Evolutionary conservation across 2,797 vertebrate genomes (phyloP).

Genomic region (Adelosebastes latens): DNA sequence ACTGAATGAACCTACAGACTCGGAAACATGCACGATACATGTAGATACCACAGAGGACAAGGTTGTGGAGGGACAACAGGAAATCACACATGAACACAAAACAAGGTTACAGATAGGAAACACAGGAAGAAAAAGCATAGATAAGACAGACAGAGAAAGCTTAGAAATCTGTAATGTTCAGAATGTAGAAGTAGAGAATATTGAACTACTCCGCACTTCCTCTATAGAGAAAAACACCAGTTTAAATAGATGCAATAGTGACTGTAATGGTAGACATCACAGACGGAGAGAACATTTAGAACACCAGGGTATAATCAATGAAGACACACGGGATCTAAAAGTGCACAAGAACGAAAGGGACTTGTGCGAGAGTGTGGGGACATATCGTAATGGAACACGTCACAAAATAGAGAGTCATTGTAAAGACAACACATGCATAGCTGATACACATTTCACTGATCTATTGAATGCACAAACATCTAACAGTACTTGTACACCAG

Average conservation of each 20-base stretch:
- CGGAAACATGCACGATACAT: constrained; percentile 10
- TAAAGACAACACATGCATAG: not conserved
- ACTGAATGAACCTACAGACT: not conserved
- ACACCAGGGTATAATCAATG: not conserved
- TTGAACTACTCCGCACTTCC: constrained; percentile 1
- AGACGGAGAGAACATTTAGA: not conserved
- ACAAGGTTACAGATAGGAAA: not conserved
- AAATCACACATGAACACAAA: not conserved
- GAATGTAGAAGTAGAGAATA: constrained; percentile 3
- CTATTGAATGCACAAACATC: not conserved
- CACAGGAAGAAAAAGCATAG: not conserved
- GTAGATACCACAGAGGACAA: not conserved
- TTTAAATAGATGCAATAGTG: constrained; percentile 5
- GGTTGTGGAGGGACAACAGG: not conserved
- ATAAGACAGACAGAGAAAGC: not conserved
- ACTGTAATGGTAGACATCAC: not conserved
- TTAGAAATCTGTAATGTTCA: not conserved
- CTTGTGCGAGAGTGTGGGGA: not conserved
- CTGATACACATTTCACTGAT: not conserved
- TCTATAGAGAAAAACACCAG: not conserved
- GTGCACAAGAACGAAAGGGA: not conserved
- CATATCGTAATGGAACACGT: not conserved
- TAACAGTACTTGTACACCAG: not conserved
- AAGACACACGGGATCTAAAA: not conserved
- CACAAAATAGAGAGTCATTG: not conserved